These are phyloP conservation scores for Malurus leucopterus DNA, from an alignment of 2,797 vertebrate genomes.

Conservation along the genomic window DNA sequence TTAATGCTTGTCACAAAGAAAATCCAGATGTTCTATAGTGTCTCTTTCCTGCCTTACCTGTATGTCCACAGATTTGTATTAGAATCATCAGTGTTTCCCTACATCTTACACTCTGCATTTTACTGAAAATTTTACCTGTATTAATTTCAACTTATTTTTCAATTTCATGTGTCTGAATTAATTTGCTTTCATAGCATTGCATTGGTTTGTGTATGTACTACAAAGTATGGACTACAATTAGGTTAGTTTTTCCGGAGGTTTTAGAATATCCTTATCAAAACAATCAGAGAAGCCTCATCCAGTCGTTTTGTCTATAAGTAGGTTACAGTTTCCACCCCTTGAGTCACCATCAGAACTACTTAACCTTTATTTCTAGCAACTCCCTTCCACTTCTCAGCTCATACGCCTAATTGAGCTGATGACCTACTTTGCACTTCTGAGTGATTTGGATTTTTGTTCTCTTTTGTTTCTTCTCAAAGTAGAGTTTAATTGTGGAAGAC, in stretches of 20 bases:
- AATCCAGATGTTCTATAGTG: not conserved
- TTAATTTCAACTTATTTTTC: not conserved
- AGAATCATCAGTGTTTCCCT: not conserved
- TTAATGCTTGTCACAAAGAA: not conserved
- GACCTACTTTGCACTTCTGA: not conserved
- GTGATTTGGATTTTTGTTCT: not conserved
- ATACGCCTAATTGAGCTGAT: not conserved
- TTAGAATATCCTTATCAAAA: not conserved
- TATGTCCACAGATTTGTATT: not conserved
- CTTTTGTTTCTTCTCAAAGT: not conserved
- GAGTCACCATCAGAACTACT: not conserved
- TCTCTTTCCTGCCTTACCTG: not conserved
- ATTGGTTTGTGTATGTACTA: not conserved
- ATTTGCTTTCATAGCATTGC: not conserved
- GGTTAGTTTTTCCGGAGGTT: not conserved
- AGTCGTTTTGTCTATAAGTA: not conserved
- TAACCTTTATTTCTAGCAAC: not conserved
- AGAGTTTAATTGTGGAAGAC: not conserved
- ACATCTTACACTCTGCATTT: fast-evolving
- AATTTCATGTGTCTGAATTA: not conserved
- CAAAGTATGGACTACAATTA: not conserved
- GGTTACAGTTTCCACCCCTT: not conserved
- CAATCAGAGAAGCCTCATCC: not conserved
- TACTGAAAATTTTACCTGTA: not conserved
- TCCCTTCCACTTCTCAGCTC: not conserved